These are phyloP conservation scores for Cloeon dipterum DNA, from an alignment of 2,888 invertebrate genomes.

Conservation along the genomic window DNA sequence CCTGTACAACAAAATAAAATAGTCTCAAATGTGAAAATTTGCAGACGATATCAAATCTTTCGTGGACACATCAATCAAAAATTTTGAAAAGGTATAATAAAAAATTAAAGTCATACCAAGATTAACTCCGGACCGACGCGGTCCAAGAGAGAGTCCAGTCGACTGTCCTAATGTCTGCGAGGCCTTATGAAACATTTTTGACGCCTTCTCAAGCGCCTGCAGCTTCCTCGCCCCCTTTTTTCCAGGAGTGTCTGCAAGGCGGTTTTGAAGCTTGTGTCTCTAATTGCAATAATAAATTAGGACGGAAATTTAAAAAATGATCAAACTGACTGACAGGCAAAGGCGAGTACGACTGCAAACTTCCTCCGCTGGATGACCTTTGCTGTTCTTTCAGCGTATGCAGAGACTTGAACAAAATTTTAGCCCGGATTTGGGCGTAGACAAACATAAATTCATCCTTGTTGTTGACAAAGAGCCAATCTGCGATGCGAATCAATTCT, in stretches of 20 bases:
- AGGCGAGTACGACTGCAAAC: conserved; percentile 27
- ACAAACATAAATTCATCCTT: conserved; percentile 50
- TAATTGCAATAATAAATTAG: conserved; percentile 11
- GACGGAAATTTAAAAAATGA: neutral
- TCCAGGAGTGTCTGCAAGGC: conserved; percentile 48
- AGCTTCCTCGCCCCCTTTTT: conserved; percentile 58
- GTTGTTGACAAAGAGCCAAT: conserved; percentile 62
- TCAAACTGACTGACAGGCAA: conserved; percentile 2
- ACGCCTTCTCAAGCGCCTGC: conserved; percentile 66
- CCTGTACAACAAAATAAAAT: too few species aligned
- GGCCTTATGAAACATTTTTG: conserved; percentile 59
- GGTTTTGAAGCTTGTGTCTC: conserved; percentile 43
- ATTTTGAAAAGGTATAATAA: too few species aligned
- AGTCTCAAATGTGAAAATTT: conserved; percentile 6
- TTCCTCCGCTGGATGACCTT: conserved; percentile 50
- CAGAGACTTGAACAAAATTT: conserved; percentile 49
- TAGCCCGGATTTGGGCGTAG: conserved; percentile 50
- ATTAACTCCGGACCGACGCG: conserved; percentile 27
- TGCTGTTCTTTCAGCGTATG: conserved; percentile 59
- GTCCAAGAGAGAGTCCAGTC: conserved; percentile 54
- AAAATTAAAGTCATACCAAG: too few species aligned
- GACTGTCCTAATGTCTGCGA: conserved; percentile 64
- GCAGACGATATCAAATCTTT: too few species aligned
- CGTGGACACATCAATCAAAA: too few species aligned
- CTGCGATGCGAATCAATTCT: conserved; percentile 54